phyloP scores from a whole-genome alignment of 2,888 invertebrate genomes.

The Apomyelois bistriatella region DNA sequence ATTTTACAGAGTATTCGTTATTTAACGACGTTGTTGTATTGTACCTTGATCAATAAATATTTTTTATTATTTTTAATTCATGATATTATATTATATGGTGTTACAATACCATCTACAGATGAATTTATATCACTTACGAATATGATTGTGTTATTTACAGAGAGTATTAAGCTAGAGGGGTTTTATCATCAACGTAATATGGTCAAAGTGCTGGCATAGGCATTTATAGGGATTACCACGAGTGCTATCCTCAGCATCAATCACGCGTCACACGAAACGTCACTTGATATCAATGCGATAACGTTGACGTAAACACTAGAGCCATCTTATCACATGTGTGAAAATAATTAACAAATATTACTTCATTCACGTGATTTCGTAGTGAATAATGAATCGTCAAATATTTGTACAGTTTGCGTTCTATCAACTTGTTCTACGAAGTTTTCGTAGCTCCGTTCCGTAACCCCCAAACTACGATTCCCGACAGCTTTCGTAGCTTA shows the following conservation, averaged over 20 bases:
- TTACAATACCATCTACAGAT: no score
- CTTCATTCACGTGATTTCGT: no score
- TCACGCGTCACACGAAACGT: conserved; percentile 3
- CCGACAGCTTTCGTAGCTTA: background rate
- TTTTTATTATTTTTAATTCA: no score
- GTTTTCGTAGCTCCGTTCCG: background rate
- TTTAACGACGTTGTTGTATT: no score
- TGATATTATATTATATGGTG: no score
- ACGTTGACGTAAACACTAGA: background rate
- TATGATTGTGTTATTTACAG: no score
- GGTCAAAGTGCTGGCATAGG: background rate
- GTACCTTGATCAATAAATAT: no score
- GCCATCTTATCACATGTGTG: background rate
- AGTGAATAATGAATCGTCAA: no score
- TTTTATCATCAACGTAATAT: background rate
- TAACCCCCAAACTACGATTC: background rate
- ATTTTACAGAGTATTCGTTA: no score
- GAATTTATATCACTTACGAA: no score
- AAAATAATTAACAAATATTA: no score
- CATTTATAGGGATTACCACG: background rate
- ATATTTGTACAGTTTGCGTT: no score
- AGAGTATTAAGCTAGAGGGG: background rate
- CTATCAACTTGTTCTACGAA: background rate
- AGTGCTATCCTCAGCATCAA: background rate
- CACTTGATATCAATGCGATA: background rate